Base-by-base conservation (phyloP, 2,888 invertebrate genomes). In the Sussaba pulchella region DNA sequence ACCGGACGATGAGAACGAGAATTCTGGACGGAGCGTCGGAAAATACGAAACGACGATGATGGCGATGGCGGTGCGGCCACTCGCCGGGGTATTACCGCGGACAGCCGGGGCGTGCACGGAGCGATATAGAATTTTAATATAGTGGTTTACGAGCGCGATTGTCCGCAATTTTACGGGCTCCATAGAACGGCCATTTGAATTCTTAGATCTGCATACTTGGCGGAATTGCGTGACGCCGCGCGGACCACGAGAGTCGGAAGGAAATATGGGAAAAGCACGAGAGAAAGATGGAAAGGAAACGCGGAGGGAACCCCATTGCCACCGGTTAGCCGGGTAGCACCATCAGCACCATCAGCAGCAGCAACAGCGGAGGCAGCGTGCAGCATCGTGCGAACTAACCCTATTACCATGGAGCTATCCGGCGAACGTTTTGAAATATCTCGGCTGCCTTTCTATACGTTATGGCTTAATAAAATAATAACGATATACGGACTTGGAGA, bases 81-180 rank as follows among this genome's bases (percentile, higher is more conserved):
- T 78, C 67, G n/a, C n/a, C n/a, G n/a, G n/a, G 66, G 73, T 81
- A 79, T 74, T 78, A 74, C 81, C 75, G 72, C 73, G 83, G 82
- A 82, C 82, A 81, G 77, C 50, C 81, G 43, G 63, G 79, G 83
- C 83, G 84, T 81, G 72, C 67, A 77, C 73, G 83, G 83, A 78
- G 85, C 87, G 89, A 90, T 92, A 92, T 91, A 92, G 91, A 92
- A 92, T 92, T 92, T 92, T 92, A 92, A 92, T 91, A 91, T 91
- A 91, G 91, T 90, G 91, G 83, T 92, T 92, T 92, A 91, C 90
- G 92, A 91, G 91, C 89, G 89, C 91, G 91, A 92, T 92, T 92
- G 92, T 92, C 92, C 91, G 89, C 88, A 88, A 91, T 92, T 91
- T 92, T 91, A 92, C 87, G 89, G 89, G 83, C 88, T 88, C 86